Evolutionary conservation across 2,888 invertebrate genomes (phyloP).

Genomic region (Stenolophus ochropezus): DNA sequence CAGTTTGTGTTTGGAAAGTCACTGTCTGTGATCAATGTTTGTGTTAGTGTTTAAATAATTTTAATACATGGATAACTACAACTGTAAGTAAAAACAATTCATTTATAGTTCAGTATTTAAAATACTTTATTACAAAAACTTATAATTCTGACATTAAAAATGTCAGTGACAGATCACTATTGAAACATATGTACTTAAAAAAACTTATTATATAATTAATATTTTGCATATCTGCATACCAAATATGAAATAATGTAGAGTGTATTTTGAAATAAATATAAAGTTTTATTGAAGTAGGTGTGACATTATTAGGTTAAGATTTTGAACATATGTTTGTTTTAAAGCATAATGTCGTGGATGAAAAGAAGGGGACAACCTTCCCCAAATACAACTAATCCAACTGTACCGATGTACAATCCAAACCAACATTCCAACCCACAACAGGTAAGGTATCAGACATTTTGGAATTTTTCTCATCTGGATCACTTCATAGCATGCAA

Average conservation of each 20-base stretch:
- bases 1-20: slow-evolving; percentile 52
- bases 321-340: slow-evolving; percentile 47
- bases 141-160: slow-evolving; percentile 49
- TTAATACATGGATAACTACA: slow-evolving; percentile 52
- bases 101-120: no score
- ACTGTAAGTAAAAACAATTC: slow-evolving; percentile 54
- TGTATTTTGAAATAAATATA: slow-evolving; percentile 13
- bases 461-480: slow-evolving; percentile 16
- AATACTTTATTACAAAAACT: not conserved
- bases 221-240: slow-evolving; percentile 11
- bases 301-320: slow-evolving; percentile 49
- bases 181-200: slow-evolving; percentile 59
- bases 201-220: slow-evolving; percentile 59
- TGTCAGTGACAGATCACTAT: slow-evolving; percentile 52
- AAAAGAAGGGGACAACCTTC: slow-evolving; percentile 69
- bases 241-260: slow-evolving; percentile 3
- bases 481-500: slow-evolving; percentile 17
- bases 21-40: slow-evolving; percentile 60
- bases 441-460: slow-evolving; percentile 66
- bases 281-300: slow-evolving; percentile 2
- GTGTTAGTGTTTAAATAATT: slow-evolving; percentile 54
- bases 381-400: slow-evolving; percentile 67
- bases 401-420: slow-evolving; percentile 71
- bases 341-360: slow-evolving; percentile 70
- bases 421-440: slow-evolving; percentile 71